These are phyloP conservation scores for Patella depressa DNA, from an alignment of 2,888 invertebrate genomes.

Conservation along the genomic window DNA sequence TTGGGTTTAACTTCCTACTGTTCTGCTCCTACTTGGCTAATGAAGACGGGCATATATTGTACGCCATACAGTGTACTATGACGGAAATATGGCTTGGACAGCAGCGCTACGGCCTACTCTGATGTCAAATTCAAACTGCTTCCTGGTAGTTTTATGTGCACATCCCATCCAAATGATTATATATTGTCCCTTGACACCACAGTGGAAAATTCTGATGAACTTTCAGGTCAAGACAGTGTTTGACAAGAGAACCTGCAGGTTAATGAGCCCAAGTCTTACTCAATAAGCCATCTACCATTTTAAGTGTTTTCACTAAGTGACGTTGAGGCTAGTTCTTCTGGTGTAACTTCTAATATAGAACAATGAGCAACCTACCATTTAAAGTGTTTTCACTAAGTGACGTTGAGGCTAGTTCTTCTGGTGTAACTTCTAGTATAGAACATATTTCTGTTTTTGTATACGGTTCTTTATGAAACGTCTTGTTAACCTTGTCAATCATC, in stretches of 20 bases:
- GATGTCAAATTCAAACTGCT: no score
- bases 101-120: no score
- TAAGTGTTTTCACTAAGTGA: slow-evolving; percentile 80
- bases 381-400: slow-evolving; percentile 80
- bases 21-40: no score
- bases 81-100: no score
- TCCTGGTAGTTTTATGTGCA: no score
- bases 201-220: no score
- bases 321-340: slow-evolving; percentile 78
- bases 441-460: slow-evolving; percentile 68
- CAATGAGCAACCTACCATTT: slow-evolving; percentile 71
- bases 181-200: background rate
- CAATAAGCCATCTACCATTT: slow-evolving; percentile 70
- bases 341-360: slow-evolving; percentile 67
- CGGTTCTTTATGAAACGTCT: slow-evolving; percentile 63
- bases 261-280: no score
- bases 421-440: slow-evolving; percentile 67
- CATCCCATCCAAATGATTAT: background rate
- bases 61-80: no score
- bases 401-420: slow-evolving; percentile 78
- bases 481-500: slow-evolving; percentile 80
- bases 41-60: no score
- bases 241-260: no score
- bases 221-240: no score
- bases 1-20: no score